Evolutionary conservation across 2,888 invertebrate genomes (phyloP).

Genomic region (Cactoblastis cactorum): DNA sequence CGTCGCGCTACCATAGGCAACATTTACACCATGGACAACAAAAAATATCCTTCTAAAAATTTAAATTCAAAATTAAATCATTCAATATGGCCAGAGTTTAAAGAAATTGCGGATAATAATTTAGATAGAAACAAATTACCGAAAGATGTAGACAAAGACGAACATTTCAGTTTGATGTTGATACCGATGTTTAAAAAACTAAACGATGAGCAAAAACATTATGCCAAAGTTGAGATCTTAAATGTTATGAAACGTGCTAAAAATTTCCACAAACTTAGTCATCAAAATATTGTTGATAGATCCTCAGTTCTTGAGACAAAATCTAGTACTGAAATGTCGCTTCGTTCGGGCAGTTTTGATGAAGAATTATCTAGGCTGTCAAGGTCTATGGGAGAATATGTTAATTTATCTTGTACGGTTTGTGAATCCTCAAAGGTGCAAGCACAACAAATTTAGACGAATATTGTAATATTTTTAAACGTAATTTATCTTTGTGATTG

Average conservation of each 20-base stretch:
- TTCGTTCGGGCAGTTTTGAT: neutral
- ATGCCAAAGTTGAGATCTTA: constrained; percentile 18
- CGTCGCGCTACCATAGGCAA: neutral
- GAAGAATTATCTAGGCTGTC: neutral
- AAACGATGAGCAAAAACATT: constrained; percentile 16
- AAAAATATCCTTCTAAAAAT: neutral
- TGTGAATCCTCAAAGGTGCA: neutral
- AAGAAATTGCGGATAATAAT: neutral
- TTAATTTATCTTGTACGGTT: neutral
- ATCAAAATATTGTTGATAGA: neutral
- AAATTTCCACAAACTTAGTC: neutral
- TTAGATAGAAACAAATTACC: neutral
- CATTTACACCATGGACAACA: neutral
- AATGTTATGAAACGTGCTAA: constrained; percentile 15
- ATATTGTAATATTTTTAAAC: constrained; percentile 4
- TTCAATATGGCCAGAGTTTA: neutral
- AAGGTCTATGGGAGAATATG: neutral
- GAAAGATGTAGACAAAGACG: constrained; percentile 12
- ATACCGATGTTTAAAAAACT: constrained; percentile 17
- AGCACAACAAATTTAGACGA: neutral
- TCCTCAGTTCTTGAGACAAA: neutral
- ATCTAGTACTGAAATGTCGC: neutral
- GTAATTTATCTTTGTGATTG: neutral
- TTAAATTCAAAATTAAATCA: no score
- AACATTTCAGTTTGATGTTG: constrained; percentile 12